Percentiles rank a stretch among this genome's conserved stretches.
These are phyloP conservation scores for Phalanger gymnotis DNA, from an alignment of 2,797 vertebrate genomes.

Conservation along the genomic window DNA sequence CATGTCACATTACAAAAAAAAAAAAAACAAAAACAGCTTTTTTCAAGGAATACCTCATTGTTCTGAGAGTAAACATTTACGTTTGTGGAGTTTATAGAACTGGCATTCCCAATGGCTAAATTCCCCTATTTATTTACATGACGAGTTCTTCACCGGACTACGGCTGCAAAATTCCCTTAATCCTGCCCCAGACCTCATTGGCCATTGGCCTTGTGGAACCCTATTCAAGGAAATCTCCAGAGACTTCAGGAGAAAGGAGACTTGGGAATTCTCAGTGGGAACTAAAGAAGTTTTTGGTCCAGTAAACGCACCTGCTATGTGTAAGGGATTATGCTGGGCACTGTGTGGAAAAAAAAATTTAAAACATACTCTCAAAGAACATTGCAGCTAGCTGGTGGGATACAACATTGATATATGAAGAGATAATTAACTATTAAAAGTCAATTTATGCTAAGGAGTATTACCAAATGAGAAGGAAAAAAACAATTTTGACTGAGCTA, in stretches of 20 bases:
- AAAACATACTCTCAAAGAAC: background rate
- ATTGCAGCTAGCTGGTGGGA: background rate
- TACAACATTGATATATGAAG: background rate
- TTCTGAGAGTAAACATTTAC: slow-evolving; percentile 71
- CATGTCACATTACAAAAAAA: slow-evolving; percentile 50
- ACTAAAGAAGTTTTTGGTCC: background rate
- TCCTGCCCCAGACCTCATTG: slow-evolving; percentile 52
- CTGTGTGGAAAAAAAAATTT: background rate
- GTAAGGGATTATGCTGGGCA: rapidly evolving
- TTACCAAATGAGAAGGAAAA: background rate
- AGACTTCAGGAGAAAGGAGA: background rate
- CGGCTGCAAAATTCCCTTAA: slow-evolving; percentile 52
- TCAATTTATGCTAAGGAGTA: background rate
- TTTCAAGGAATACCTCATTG: slow-evolving; percentile 52
- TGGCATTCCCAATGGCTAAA: slow-evolving; percentile 64
- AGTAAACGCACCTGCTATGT: background rate
- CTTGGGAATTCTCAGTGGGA: background rate
- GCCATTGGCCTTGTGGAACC: background rate
- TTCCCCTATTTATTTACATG: slow-evolving; percentile 60
- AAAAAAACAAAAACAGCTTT: slow-evolving; percentile 37
- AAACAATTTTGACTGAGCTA: background rate
- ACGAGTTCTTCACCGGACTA: slow-evolving; percentile 53
- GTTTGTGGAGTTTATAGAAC: slow-evolving; percentile 70
- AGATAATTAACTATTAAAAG: background rate
- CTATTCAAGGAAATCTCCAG: background rate